Base-by-base conservation (phyloP, 2,113 vertebrate genomes). In the Lepus americanus region DNA sequence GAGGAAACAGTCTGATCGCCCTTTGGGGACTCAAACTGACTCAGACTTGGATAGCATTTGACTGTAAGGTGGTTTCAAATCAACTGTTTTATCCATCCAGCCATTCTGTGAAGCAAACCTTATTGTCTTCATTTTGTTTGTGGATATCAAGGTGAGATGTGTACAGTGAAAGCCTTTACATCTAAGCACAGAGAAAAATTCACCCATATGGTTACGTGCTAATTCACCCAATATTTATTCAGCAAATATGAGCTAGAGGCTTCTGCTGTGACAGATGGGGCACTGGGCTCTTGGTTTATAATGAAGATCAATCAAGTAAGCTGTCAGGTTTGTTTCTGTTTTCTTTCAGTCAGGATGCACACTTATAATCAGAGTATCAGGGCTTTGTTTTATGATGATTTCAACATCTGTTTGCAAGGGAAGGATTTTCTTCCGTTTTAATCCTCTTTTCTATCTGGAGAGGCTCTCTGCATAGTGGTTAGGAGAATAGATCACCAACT, bases 171-270 rank as follows among this genome's bases (percentile, higher is more conserved):
- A 36, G 36, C 22, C 61, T 80, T 85, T 55, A 84, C 66, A 63
- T 59, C 27, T 67, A 89, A 92, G 25, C 5, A 29, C 25, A 79
- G 25, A 96, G 63, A 27, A 86, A 61, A 92, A 36, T 23, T 70
- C 22, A 49, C 66, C 49, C 23, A 39, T n/a, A 44, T 39, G 27
- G 44, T 72, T 67, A 82, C 20, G 33, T 9, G 29, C 63, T 59
- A 51, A 66, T 78, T 80, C 63, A 39, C 39, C 55, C 61, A 87
- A 69, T 74, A 73, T 87, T 16, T 76, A 77, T 39, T 88, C 9
- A 67, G n/a, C 70, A 92, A 89, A 92, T 85, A 77, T 66, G 67
- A 86, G 90, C 36, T 33, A 79, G 10, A n/a, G 33, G 33, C 44
- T 95, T 94, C 33, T 85, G 49, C 14, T 76, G 11, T 44, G 7